Conservation (phyloP, 35 echinoderm and acorn worm species). For the Patiria miniata region DNA sequence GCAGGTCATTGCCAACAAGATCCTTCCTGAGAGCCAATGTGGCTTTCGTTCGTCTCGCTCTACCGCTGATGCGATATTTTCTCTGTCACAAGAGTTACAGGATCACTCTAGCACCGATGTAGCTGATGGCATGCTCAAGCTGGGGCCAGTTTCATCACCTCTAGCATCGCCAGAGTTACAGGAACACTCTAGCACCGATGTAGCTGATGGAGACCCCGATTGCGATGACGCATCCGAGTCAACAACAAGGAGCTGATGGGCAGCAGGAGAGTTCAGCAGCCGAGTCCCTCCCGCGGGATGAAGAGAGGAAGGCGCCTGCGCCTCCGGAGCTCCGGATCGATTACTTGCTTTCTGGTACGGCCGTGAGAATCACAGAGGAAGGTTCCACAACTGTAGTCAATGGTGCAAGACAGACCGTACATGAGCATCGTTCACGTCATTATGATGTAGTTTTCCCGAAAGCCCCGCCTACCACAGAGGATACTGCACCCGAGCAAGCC, state of each 20-base stretch:
- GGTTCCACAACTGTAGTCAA: background rate
- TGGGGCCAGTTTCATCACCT: no score
- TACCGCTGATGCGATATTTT: no score
- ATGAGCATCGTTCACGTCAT: background rate
- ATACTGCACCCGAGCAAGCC: no score
- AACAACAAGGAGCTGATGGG: background rate
- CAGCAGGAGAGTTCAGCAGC: background rate
- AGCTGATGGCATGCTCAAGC: no score
- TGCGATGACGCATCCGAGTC: background rate
- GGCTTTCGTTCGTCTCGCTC: no score
- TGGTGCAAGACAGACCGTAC: background rate
- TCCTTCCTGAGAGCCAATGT: no score
- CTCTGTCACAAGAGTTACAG: no score
- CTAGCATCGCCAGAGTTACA: no score
- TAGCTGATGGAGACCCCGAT: background rate
- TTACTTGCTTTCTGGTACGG: background rate
- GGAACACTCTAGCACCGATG: no score
- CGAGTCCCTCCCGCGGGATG: background rate
- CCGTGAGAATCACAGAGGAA: no score
- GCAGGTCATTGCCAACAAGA: no score
- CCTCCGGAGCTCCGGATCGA: background rate
- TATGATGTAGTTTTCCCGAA: background rate
- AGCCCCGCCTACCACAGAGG: background rate
- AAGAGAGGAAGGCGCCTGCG: background rate
- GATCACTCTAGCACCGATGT: no score